Base-by-base conservation (phyloP, 2,888 invertebrate species). In the Brenthis hecate region DNA sequence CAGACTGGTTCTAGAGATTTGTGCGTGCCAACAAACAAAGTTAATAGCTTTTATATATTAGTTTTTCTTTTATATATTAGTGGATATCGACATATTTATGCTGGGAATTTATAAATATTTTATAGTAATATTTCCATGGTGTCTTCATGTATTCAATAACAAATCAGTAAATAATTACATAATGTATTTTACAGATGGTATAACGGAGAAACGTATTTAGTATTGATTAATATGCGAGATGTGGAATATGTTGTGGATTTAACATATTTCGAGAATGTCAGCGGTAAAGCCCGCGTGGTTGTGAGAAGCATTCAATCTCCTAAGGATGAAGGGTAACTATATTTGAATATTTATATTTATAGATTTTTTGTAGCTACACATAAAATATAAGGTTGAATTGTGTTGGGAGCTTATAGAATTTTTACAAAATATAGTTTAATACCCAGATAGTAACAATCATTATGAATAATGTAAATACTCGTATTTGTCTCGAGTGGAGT, bases 191-290 rank as follows among this genome's bases (percentile, higher is more conserved):
- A 23, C 77, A 90, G 91, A 72, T 91, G 91, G 91, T 81, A 87
- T 75, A 76, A 85, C 0, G 77, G 76, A 13, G 80, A 86, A 2
- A 78, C 74, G 23, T 91, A 85, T 72, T 50, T 94, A 8, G 93
- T 94, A 3, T 80, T 95, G 1, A 86, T 95, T 32, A 95, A 95
- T 84, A 85, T 88, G 85, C 81, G 86, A 51, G 81, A 87, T 11
- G 74, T 71, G 2, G 82, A 82, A 1, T 74, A 89, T 57, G 76
- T 77, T 8, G 76, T 89, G 11, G 85, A 91, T 71, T 74, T 91
- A 70, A 86, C 85, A 14, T 85, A 88, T 74, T 90, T 91, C 50
- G 90, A 91, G 73, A 85, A 89, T 66, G 86, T 89, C 3, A 55
- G n/a, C n/a, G 85, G 85, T 47, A 76, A 89, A 48, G 92, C 94